Conservation (phyloP, 2,113 vertebrate genomes). For the Lasiurus borealis region DNA sequence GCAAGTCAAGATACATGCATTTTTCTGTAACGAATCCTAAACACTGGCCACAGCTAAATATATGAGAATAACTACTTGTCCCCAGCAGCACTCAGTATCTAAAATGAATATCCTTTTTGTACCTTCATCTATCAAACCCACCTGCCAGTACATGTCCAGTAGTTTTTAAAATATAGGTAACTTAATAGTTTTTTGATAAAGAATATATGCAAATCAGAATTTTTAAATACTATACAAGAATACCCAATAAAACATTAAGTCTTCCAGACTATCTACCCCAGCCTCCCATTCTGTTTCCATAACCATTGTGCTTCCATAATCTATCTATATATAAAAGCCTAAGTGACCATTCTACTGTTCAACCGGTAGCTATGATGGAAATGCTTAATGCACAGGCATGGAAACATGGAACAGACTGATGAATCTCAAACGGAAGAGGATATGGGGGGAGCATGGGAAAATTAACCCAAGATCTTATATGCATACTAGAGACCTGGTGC, state of each 20-base stretch:
- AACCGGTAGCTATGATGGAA: no score
- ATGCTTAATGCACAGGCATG: no score
- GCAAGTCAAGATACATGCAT: not conserved
- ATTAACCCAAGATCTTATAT: no score
- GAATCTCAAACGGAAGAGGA: no score
- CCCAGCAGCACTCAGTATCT: not conserved
- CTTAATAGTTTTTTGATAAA: not conserved
- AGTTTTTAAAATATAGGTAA: conserved; percentile 32
- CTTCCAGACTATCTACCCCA: not conserved
- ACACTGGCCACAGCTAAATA: not conserved
- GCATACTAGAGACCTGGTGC: no score
- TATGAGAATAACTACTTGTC: not conserved
- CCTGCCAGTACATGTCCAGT: not conserved
- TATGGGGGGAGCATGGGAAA: no score
- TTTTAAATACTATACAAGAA: not conserved
- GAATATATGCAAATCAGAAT: not conserved
- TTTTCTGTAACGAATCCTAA: not conserved
- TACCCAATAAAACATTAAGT: not conserved
- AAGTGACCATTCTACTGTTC: no score
- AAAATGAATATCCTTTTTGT: not conserved
- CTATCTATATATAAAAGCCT: no score
- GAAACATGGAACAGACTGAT: no score
- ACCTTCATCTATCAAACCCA: not conserved
- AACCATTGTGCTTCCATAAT: not conserved
- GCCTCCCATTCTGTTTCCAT: not conserved